Evolutionary conservation across 1,140 invertebrate genomes (phyloP).

Genomic region (Trialeurodes vaporariorum): DNA sequence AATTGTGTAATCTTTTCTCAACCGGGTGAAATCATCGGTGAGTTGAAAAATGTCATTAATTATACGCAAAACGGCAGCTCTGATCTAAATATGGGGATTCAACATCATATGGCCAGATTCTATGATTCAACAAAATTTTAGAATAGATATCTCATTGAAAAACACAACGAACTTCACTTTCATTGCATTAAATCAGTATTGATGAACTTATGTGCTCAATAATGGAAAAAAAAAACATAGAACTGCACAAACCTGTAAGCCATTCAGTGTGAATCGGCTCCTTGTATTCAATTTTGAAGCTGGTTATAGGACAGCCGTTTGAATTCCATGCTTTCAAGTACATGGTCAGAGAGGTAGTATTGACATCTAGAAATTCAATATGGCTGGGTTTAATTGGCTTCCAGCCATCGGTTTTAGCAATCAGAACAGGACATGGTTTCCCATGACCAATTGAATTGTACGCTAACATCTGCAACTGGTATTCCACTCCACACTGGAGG

Average conservation of each 20-base stretch:
- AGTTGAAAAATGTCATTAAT: too few species aligned
- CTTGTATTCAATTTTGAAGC: slow-evolving; percentile 74
- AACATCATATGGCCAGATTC: too few species aligned
- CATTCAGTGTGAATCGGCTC: slow-evolving; percentile 38
- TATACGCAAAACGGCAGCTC: too few species aligned
- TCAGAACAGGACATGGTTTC: slow-evolving; percentile 51
- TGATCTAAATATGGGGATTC: too few species aligned
- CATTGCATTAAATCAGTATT: too few species aligned
- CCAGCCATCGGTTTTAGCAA: slow-evolving; percentile 56
- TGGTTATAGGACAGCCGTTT: slow-evolving; percentile 72
- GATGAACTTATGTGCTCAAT: too few species aligned
- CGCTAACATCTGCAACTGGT: slow-evolving; percentile 41
- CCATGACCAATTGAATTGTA: slow-evolving; percentile 43
- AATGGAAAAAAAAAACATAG: too few species aligned
- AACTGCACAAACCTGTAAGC: slow-evolving; percentile 24
- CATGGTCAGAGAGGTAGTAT: slow-evolving; percentile 40
- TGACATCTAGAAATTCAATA: slow-evolving; percentile 18
- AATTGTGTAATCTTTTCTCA: too few species aligned
- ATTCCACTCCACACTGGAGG: slow-evolving; percentile 31
- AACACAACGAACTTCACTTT: too few species aligned
- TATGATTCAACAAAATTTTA: too few species aligned
- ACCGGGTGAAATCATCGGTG: too few species aligned
- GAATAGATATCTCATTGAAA: too few species aligned
- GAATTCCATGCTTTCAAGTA: slow-evolving; percentile 70
- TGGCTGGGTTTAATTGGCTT: slow-evolving; percentile 17